Conservation (phyloP, 2,113 vertebrate genomes). For the Tenrec ecaudatus region DNA sequence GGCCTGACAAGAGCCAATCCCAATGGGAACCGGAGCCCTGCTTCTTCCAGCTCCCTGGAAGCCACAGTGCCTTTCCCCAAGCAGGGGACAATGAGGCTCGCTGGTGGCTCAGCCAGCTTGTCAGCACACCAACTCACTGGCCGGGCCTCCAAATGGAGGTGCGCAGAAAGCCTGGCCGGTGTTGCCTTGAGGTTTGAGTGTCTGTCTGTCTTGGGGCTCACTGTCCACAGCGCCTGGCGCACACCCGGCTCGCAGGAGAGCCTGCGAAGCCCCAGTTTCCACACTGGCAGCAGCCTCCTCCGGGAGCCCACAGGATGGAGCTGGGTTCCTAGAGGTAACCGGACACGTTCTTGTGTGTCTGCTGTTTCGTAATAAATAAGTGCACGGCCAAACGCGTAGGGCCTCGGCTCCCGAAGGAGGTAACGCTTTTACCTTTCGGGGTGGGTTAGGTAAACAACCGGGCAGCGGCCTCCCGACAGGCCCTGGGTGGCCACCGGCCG, state of each 20-base stretch:
- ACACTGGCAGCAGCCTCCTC: constrained; percentile 66
- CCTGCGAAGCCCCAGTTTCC: constrained; percentile 62
- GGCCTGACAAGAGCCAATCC: constrained; percentile 62
- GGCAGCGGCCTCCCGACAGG: background rate
- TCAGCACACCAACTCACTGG: constrained; percentile 14
- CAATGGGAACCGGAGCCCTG: constrained; percentile 70
- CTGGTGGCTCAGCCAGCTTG: constrained; percentile 44
- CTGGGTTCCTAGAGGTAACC: constrained; percentile 71
- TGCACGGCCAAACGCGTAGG: constrained; percentile 25
- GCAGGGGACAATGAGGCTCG: constrained; percentile 58
- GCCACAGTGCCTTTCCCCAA: constrained; percentile 65
- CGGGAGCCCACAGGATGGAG: constrained; percentile 65
- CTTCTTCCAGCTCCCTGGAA: constrained; percentile 67
- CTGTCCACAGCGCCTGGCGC: background rate
- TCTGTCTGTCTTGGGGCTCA: too few relatives aligned
- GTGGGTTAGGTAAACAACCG: constrained; percentile 52
- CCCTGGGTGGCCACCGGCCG: constrained; percentile 35
- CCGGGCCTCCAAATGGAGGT: constrained; percentile 61
- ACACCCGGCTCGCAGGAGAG: constrained; percentile 39
- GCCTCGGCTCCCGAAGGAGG: constrained; percentile 50
- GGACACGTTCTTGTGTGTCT: background rate
- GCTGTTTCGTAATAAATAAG: background rate
- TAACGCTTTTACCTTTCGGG: constrained; percentile 64
- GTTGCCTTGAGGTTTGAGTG: too few relatives aligned
- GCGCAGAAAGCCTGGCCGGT: constrained; percentile 43